A percentile compares a stretch with the other conserved stretches of the same genome.
Conservation (phyloP, 2,888 invertebrate species). For the Hedychridium roseum region DNA sequence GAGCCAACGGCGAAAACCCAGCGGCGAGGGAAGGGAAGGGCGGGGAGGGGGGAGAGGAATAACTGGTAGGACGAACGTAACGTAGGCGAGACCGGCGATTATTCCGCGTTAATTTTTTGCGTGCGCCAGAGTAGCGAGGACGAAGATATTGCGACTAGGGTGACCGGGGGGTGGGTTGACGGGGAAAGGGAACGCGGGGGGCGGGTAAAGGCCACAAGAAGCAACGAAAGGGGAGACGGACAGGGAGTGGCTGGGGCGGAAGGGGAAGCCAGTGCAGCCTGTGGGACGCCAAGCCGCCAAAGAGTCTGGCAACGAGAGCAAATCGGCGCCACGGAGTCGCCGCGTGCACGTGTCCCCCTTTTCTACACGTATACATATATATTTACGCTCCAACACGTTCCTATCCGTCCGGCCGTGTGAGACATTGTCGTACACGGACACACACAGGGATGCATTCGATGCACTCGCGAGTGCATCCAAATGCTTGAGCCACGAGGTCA, state of each 20-base stretch:
- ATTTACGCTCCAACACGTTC: slow-evolving; percentile 1
- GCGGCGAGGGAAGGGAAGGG: no score
- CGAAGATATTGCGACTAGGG: no score
- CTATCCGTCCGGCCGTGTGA: neutral
- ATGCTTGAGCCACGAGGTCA: slow-evolving; percentile 38
- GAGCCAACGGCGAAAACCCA: no score
- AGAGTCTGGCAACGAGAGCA: slow-evolving; percentile 59
- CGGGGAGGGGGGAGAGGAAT: no score
- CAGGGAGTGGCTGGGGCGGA: neutral
- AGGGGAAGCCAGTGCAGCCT: slow-evolving; percentile 39
- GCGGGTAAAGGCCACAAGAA: slow-evolving; percentile 1
- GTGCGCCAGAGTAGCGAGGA: no score
- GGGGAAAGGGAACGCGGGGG: neutral
- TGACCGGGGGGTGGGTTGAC: neutral
- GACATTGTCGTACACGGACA: neutral
- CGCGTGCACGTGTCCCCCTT: slow-evolving; percentile 6
- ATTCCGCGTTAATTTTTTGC: no score
- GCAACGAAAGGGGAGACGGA: neutral
- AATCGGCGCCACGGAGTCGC: slow-evolving; percentile 49
- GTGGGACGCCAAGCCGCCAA: slow-evolving; percentile 59
- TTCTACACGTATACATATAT: neutral
- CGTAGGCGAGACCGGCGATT: no score
- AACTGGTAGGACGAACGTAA: no score
- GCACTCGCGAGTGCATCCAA: slow-evolving; percentile 26
- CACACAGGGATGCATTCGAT: neutral